These are phyloP conservation scores for Pseudopipra pipra DNA, from an alignment of 2,113 vertebrate species.

Conservation along the genomic window DNA sequence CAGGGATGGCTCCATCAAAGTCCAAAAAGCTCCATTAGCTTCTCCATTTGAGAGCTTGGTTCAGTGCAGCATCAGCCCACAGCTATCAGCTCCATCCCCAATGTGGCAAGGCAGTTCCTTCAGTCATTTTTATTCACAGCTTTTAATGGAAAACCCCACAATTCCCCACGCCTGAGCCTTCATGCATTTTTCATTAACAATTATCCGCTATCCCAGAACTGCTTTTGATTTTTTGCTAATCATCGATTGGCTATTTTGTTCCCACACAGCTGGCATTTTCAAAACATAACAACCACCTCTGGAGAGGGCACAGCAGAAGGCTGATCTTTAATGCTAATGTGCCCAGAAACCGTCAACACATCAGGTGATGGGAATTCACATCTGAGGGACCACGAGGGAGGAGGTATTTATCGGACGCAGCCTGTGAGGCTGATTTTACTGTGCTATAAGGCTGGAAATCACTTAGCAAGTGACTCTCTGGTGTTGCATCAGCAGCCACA, in stretches of 20 bases:
- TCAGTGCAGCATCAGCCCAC: not conserved
- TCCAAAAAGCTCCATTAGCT: not conserved
- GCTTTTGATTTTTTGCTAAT: constrained; percentile 67
- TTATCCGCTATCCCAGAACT: constrained; percentile 20
- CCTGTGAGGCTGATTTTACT: not conserved
- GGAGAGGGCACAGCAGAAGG: constrained; percentile 48
- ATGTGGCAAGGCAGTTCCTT: not conserved
- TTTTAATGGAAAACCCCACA: constrained; percentile 60
- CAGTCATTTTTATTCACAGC: constrained; percentile 43
- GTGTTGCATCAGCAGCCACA: not conserved
- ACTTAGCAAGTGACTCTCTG: not conserved
- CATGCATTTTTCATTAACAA: constrained; percentile 69
- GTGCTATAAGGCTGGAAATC: not conserved
- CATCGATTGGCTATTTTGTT: constrained; percentile 64
- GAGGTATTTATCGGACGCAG: not conserved
- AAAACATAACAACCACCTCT: constrained; percentile 55
- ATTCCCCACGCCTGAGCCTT: constrained; percentile 19
- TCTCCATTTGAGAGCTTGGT: accelerated
- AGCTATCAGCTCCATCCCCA: not conserved
- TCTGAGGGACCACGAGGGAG: not conserved
- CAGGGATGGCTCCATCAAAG: not conserved
- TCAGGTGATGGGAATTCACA: constrained; percentile 34
- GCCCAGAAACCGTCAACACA: constrained; percentile 30
- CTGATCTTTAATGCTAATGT: constrained; percentile 50
- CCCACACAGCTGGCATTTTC: constrained; percentile 65